Conservation (phyloP, 2,113 vertebrate genomes). For the Stictonetta naevosa region DNA sequence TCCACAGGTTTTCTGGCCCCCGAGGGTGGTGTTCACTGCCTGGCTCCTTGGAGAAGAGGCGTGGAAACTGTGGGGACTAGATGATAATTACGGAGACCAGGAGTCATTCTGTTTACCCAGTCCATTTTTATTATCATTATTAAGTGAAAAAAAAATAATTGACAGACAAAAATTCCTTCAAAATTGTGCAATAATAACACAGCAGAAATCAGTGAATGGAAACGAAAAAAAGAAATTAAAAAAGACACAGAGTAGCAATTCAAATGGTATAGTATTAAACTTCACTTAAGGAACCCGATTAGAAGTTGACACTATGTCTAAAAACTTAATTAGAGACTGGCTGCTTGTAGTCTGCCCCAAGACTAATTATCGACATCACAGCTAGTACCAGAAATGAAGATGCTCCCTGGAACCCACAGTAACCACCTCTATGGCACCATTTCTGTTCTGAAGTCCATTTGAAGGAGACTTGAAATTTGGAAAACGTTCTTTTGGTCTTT, state of each 20-base stretch:
- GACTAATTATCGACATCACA: background rate
- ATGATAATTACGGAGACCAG: background rate
- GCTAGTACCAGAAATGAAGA: background rate
- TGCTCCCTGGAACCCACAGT: background rate
- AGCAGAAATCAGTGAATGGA: constrained; percentile 64
- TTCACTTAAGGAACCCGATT: constrained; percentile 46
- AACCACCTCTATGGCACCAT: background rate
- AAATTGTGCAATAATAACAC: constrained; percentile 74
- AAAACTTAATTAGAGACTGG: background rate
- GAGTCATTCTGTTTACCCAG: constrained; percentile 60
- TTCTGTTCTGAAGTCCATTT: constrained; percentile 47
- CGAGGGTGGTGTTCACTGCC: background rate
- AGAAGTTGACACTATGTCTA: constrained; percentile 36
- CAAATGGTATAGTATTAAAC: constrained; percentile 55
- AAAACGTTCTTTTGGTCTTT: background rate
- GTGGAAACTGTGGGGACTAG: background rate
- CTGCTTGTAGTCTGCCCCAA: background rate
- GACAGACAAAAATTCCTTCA: constrained; percentile 74
- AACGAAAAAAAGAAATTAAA: background rate
- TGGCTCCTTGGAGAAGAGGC: background rate
- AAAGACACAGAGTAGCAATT: constrained; percentile 19
- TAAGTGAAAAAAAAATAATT: constrained; percentile 52
- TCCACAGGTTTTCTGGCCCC: background rate
- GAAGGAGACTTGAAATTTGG: background rate
- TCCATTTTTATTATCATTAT: constrained; percentile 72